phyloP scores from a whole-genome alignment of 2,888 invertebrate species.

The Brachylomia viminalis region DNA sequence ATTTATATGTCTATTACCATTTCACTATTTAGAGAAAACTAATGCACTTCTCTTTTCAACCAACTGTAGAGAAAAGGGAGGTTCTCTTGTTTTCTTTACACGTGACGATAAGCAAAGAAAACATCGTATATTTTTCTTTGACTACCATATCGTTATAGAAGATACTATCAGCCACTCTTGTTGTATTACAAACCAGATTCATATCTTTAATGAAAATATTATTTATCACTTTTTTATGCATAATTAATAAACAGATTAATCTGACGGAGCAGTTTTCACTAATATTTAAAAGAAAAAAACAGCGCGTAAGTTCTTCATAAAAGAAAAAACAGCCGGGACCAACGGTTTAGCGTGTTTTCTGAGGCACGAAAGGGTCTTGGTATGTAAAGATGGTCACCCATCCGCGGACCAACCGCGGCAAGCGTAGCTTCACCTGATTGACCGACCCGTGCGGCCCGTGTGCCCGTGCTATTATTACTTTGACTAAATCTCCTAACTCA shows the following conservation, averaged over 20 bases:
- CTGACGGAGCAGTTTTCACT: not conserved
- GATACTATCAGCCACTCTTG: constrained; percentile 10
- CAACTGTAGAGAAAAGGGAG: not conserved
- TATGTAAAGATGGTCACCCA: not conserved
- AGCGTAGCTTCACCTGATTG: too few species aligned
- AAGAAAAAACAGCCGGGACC: not conserved
- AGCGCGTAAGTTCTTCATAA: not conserved
- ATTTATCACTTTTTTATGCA: constrained; percentile 35
- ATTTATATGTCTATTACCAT: too few species aligned
- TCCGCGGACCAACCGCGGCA: not conserved
- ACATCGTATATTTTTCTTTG: constrained; percentile 31
- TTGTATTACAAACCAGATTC: constrained; percentile 25
- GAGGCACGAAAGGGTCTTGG: not conserved
- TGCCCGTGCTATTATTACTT: too few species aligned
- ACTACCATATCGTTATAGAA: constrained; percentile 10
- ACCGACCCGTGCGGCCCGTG: too few species aligned
- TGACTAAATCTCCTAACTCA: not conserved
- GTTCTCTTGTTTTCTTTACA: not conserved
- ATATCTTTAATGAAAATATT: constrained; percentile 26
- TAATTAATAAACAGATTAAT: constrained; percentile 6
- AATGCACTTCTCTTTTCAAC: not conserved
- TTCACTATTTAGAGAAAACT: not conserved
- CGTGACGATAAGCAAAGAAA: constrained; percentile 6
- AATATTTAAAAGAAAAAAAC: not conserved
- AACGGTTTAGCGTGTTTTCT: not conserved